Evolutionary conservation across 1,140 invertebrate species (phyloP).

Genomic region (Hypsibius dujardini): DNA sequence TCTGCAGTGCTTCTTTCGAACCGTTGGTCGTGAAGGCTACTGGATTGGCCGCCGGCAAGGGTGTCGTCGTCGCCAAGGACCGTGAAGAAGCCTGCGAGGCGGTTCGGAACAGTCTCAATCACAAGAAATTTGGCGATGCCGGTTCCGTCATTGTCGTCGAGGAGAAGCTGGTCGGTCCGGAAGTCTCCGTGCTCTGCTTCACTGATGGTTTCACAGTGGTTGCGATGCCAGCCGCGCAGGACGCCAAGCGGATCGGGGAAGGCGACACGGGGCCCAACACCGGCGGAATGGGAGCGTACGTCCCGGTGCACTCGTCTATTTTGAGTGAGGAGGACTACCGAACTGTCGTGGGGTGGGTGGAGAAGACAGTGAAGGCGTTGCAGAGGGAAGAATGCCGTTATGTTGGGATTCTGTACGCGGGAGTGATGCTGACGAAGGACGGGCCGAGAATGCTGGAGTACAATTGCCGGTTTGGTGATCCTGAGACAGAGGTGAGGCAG

Average conservation of each 20-base stretch:
- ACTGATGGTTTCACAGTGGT: conserved; percentile 63
- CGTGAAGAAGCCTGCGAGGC: conserved; percentile 58
- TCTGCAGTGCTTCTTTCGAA: conserved; percentile 44
- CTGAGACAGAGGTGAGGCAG: conserved; percentile 61
- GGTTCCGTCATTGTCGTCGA: conserved; percentile 69
- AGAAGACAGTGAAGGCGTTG: conserved; percentile 60
- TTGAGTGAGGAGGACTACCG: conserved; percentile 45
- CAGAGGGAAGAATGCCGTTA: conserved; percentile 56
- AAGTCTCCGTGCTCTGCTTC: conserved; percentile 81
- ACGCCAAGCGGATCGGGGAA: conserved; percentile 77
- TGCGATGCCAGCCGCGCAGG: conserved; percentile 74
- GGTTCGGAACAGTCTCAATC: conserved; percentile 55
- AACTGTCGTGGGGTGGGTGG: conserved; percentile 49
- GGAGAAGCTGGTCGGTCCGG: conserved; percentile 73
- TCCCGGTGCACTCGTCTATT: conserved; percentile 52
- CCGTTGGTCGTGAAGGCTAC: conserved; percentile 81
- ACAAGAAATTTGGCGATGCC: conserved; percentile 54
- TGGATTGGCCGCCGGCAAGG: conserved; percentile 86
- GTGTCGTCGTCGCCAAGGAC: conserved; percentile 64
- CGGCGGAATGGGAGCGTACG: conserved; percentile 92
- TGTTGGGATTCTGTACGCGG: conserved; percentile 80
- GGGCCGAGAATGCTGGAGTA: conserved; percentile 78
- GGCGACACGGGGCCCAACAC: conserved; percentile 84
- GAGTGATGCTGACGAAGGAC: conserved; percentile 72
- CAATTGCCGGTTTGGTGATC: conserved; percentile 93